These are phyloP conservation scores for Alethe diademata DNA, from an alignment of 2,113 vertebrate genomes.

Conservation along the genomic window DNA sequence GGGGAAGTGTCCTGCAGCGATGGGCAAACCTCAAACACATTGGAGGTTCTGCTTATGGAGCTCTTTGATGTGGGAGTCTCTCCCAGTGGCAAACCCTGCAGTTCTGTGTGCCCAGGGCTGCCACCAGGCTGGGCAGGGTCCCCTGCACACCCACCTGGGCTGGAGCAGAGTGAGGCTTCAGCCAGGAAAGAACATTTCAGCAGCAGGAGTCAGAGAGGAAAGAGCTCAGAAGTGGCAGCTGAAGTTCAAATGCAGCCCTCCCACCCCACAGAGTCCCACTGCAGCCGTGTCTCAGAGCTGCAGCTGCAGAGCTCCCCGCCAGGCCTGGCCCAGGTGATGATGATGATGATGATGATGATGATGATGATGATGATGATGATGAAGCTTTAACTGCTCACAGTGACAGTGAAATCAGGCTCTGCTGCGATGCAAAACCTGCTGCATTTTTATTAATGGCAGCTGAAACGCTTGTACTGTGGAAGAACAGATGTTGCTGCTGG, in stretches of 20 bases:
- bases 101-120: not conserved
- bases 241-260: not conserved
- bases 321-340: conserved; percentile 1
- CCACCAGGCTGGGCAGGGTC: too few species aligned
- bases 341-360: not conserved
- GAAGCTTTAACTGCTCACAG: not conserved
- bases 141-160: not conserved
- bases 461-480: not conserved
- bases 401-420: not conserved
- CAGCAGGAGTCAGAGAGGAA: not conserved
- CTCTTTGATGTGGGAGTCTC: conserved; percentile 48
- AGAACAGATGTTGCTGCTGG: not conserved
- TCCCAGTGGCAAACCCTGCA: not conserved
- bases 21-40: conserved; percentile 64
- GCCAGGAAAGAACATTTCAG: not conserved
- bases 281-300: not conserved
- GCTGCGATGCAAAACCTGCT: not conserved
- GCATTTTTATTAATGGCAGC: not conserved
- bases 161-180: not conserved
- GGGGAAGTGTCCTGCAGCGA: conserved; percentile 60
- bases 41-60: conserved; percentile 6
- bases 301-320: conserved; percentile 18
- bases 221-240: not conserved
- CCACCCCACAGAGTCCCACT: not conserved
- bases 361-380: not conserved